These are phyloP conservation scores for Leiothrix lutea DNA, from an alignment of 2,113 vertebrate genomes.

Conservation along the genomic window DNA sequence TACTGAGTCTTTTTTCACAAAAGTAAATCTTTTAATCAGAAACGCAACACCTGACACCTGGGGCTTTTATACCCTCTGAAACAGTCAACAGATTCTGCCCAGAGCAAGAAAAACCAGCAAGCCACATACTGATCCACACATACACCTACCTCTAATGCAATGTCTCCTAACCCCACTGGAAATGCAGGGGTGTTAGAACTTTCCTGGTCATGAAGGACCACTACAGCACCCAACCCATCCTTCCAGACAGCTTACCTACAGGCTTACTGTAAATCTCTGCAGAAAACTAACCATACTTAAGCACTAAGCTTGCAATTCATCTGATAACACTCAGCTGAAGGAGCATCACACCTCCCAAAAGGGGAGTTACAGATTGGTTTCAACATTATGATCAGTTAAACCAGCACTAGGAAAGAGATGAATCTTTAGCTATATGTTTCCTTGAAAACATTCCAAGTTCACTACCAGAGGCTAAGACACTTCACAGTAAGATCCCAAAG, in stretches of 20 bases:
- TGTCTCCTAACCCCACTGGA: neutral
- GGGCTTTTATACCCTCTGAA: neutral
- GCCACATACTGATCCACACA: neutral
- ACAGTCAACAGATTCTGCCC: neutral
- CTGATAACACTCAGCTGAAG: neutral
- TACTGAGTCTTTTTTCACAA: neutral
- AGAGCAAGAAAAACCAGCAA: neutral
- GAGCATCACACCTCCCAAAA: neutral
- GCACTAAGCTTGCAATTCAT: neutral
- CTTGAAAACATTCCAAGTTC: neutral
- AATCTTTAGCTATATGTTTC: neutral
- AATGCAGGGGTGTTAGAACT: neutral
- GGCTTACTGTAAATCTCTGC: neutral
- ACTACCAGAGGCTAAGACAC: neutral
- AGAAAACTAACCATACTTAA: neutral
- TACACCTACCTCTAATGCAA: neutral
- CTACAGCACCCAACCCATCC: neutral
- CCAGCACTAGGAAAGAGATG: neutral
- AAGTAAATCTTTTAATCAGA: conserved; percentile 39
- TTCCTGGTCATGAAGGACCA: neutral
- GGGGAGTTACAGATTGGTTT: neutral
- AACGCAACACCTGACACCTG: conserved; percentile 32
- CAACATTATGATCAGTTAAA: neutral
- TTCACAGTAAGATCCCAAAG: neutral
- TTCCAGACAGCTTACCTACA: neutral